These are phyloP conservation scores for Beris chalybata DNA, from an alignment of 2,888 invertebrate species.

Conservation along the genomic window DNA sequence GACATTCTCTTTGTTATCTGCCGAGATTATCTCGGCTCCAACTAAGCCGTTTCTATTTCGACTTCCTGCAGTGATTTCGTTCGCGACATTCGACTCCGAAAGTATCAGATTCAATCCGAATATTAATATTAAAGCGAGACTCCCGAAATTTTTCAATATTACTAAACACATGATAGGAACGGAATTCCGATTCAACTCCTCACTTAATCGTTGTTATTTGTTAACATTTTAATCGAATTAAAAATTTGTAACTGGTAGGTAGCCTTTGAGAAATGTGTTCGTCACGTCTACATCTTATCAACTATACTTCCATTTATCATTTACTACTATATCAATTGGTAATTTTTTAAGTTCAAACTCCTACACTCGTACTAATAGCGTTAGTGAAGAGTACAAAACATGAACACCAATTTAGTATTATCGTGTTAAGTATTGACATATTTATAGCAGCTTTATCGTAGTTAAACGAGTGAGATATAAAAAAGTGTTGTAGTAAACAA, in stretches of 20 bases:
- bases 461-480: not conserved
- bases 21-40: not conserved
- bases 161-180: no score
- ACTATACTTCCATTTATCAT: conserved; percentile 25
- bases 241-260: not conserved
- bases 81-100: not conserved
- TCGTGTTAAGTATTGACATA: conserved; percentile 23
- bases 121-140: not conserved
- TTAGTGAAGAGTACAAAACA: conserved; percentile 24
- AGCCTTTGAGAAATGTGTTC: conserved; percentile 12
- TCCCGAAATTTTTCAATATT: no score
- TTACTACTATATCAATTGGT: conserved; percentile 23
- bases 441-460: conserved; percentile 27
- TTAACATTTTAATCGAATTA: conserved; percentile 24
- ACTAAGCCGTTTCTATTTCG: not conserved
- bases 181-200: no score
- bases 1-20: not conserved
- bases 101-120: not conserved
- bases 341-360: conserved; percentile 29
- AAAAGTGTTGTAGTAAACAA: no score
- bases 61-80: not conserved
- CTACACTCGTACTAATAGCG: conserved; percentile 22
- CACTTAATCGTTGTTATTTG: not conserved
- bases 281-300: conserved; percentile 32
- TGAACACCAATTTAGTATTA: conserved; percentile 24